Percentiles rank a stretch among this genome's conserved stretches.
Evolutionary conservation across 2,113 vertebrate genomes (phyloP).

Genomic region (Cephalopholis sonnerati): DNA sequence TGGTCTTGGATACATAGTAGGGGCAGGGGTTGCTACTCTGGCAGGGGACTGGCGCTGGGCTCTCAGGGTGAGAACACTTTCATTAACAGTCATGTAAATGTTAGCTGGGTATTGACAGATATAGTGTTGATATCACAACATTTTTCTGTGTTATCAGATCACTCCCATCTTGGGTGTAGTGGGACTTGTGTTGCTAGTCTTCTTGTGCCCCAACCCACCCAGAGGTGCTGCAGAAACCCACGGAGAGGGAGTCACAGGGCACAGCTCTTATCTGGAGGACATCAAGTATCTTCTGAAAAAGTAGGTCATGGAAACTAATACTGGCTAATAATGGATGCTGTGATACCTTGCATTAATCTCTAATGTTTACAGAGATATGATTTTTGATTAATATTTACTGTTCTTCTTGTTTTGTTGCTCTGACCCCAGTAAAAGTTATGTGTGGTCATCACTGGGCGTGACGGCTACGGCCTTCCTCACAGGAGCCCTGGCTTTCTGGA

Average conservation of each 20-base stretch:
- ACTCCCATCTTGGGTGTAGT: slow-evolving; percentile 88
- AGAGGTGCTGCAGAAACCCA: slow-evolving; percentile 86
- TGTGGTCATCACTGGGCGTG: slow-evolving; percentile 90
- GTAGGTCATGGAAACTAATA: slow-evolving; percentile 70
- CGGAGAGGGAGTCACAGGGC: slow-evolving; percentile 13
- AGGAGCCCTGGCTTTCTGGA: slow-evolving; percentile 92
- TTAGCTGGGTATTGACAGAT: background rate
- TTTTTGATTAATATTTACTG: background rate
- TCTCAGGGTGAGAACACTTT: slow-evolving; percentile 88
- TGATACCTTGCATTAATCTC: background rate
- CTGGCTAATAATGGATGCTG: background rate
- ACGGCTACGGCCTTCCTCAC: slow-evolving; percentile 91
- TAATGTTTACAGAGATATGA: background rate
- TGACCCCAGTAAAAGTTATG: slow-evolving; percentile 87
- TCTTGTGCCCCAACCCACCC: slow-evolving; percentile 87
- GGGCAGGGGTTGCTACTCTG: slow-evolving; percentile 79
- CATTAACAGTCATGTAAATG: background rate
- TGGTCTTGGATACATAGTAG: slow-evolving; percentile 93
- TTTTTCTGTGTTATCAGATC: slow-evolving; percentile 79
- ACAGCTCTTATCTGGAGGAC: slow-evolving; percentile 88
- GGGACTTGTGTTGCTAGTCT: slow-evolving; percentile 86
- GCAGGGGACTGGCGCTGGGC: slow-evolving; percentile 92
- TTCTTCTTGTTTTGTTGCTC: background rate
- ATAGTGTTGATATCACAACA: background rate
- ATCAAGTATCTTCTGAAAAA: slow-evolving; percentile 89